Evolutionary conservation across 2,113 vertebrate genomes (phyloP).

Genomic region (Campylomormyrus numenius): DNA sequence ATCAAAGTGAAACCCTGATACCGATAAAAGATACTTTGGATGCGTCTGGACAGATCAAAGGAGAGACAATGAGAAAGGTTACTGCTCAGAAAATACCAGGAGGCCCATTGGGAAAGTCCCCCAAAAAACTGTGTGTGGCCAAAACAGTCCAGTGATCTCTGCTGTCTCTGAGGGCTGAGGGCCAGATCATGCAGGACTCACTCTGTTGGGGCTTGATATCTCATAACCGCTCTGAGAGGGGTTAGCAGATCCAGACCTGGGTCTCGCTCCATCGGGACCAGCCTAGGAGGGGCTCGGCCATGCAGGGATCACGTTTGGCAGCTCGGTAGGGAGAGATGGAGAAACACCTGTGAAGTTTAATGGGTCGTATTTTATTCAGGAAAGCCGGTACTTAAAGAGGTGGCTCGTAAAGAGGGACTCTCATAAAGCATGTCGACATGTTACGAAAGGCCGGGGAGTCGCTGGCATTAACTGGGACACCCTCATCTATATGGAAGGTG

Average conservation of each 20-base stretch:
- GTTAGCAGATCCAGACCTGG: not conserved
- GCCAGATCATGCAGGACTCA: not conserved
- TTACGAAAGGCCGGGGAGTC: not conserved
- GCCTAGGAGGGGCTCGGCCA: not conserved
- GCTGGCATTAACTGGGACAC: not conserved
- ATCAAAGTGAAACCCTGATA: constrained; percentile 57
- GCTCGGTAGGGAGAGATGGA: not conserved
- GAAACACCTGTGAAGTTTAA: not conserved
- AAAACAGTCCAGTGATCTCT: constrained; percentile 27
- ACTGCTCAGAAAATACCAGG: constrained; percentile 46
- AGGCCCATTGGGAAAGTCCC: constrained; percentile 38
- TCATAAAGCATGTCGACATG: not conserved
- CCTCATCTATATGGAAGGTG: not conserved
- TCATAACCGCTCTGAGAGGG: not conserved
- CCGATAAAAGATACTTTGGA: constrained; percentile 48
- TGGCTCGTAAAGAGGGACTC: not conserved
- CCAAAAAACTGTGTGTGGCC: constrained; percentile 42
- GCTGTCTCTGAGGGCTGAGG: not conserved
- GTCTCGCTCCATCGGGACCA: not conserved
- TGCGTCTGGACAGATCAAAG: constrained; percentile 59
- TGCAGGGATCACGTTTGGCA: not conserved
- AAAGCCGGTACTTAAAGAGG: not conserved
- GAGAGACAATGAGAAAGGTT: constrained; percentile 50
- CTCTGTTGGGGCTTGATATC: not conserved
- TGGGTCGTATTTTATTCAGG: not conserved